Percentiles rank a stretch among this genome's conserved stretches.
phyloP scores from a whole-genome alignment of 2,888 invertebrate species.

The Agrochola litura region DNA sequence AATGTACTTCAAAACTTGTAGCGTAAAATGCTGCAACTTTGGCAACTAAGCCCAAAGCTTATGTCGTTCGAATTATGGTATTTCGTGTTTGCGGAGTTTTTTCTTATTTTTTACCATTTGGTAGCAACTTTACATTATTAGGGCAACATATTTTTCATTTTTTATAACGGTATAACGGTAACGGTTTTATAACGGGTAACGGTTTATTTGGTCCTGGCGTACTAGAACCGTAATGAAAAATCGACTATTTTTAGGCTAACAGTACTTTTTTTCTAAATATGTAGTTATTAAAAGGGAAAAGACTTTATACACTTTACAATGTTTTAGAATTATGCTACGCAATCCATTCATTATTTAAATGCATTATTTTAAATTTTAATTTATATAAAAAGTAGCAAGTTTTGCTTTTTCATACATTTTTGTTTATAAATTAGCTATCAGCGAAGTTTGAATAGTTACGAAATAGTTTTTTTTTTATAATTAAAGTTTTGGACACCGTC shows the following conservation, averaged over 20 bases:
- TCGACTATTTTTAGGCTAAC: conserved; percentile 43
- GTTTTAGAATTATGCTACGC: conserved; percentile 89
- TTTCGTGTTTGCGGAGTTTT: neutral
- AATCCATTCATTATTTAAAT: conserved; percentile 75
- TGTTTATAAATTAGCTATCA: conserved; percentile 43
- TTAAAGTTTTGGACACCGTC: conserved; percentile 44
- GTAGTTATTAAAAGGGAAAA: conserved; percentile 61
- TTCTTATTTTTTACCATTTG: neutral
- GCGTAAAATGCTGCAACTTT: neutral
- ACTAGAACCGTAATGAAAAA: conserved; percentile 41
- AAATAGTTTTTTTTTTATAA: conserved; percentile 32
- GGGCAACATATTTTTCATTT: neutral
- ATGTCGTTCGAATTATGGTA: neutral
- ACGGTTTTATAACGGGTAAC: too few species aligned
- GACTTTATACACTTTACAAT: conserved; percentile 86
- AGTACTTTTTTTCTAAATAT: conserved; percentile 53
- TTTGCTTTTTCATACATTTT: conserved; percentile 42
- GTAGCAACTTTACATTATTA: too few species aligned
- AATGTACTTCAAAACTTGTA: neutral
- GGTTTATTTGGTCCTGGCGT: neutral
- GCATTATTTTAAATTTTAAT: conserved; percentile 63
- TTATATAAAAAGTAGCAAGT: conserved; percentile 49
- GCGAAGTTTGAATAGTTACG: conserved; percentile 47
- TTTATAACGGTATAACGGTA: neutral
- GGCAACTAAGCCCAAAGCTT: neutral